A percentile compares a stretch with the other conserved stretches of the same genome.
phyloP scores from a whole-genome alignment of 2,113 vertebrate genomes.

The Entelurus aequoreus region DNA sequence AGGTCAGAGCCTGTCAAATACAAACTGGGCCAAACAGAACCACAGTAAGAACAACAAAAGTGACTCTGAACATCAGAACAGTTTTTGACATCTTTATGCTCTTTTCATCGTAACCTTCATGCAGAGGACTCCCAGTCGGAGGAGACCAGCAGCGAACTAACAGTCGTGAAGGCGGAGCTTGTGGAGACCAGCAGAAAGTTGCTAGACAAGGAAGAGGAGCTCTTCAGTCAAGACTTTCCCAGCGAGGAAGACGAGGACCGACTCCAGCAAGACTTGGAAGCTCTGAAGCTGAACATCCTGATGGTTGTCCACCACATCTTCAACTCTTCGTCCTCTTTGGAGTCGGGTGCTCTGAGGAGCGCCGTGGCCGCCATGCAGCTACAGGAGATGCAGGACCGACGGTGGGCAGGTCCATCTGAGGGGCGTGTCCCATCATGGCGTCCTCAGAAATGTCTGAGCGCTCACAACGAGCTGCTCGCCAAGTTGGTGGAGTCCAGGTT shows the following conservation, averaged over 20 bases:
- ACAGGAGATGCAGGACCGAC: constrained; percentile 78
- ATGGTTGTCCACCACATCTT: constrained; percentile 67
- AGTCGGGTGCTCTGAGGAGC: constrained; percentile 64
- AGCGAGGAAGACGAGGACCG: constrained; percentile 62
- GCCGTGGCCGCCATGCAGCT: constrained; percentile 73
- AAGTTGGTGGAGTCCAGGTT: constrained; percentile 66
- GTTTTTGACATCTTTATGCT: not conserved
- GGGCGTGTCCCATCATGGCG: constrained; percentile 48
- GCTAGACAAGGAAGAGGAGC: constrained; percentile 68
- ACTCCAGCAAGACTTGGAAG: constrained; percentile 59
- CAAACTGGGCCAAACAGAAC: not conserved
- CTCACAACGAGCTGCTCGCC: constrained; percentile 69
- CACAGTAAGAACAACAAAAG: not conserved
- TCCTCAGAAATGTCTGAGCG: constrained; percentile 70
- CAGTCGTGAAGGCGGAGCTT: constrained; percentile 17
- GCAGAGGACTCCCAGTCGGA: constrained; percentile 18
- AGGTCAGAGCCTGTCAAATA: constrained; percentile 9
- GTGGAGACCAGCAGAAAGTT: constrained; percentile 61
- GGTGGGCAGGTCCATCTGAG: constrained; percentile 35
- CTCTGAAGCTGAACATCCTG: constrained; percentile 68
- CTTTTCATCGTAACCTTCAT: not conserved
- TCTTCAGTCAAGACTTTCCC: constrained; percentile 45
- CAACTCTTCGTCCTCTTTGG: not conserved
- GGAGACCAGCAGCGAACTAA: constrained; percentile 7
- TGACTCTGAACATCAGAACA: not conserved